Conservation (phyloP, 2,888 invertebrate genomes). For the Shargacucullia verbasci region DNA sequence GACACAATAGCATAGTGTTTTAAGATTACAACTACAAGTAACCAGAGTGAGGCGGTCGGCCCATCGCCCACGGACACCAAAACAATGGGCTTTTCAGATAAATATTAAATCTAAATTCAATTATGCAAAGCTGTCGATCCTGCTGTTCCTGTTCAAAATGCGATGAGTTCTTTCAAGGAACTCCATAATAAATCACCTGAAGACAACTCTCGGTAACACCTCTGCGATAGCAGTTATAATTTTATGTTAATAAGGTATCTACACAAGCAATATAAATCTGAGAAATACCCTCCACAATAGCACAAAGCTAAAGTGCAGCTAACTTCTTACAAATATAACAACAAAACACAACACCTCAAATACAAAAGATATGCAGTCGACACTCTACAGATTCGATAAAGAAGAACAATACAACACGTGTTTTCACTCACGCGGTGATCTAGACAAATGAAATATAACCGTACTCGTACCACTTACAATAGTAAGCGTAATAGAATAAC, state of each 20-base stretch:
- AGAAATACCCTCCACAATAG: too few relatives aligned
- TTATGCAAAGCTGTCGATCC: slow-evolving; percentile 3
- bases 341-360: slow-evolving; percentile 1
- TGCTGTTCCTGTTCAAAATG: not conserved
- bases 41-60: not conserved
- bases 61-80: slow-evolving; percentile 11
- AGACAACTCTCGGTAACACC: too few relatives aligned
- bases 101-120: slow-evolving; percentile 6
- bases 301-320: too few relatives aligned
- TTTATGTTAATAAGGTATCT: too few relatives aligned
- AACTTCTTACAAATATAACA: too few relatives aligned
- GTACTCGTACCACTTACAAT: slow-evolving; percentile 18
- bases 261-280: too few relatives aligned
- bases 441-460: slow-evolving; percentile 36
- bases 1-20: not conserved
- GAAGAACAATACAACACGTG: slow-evolving; percentile 32
- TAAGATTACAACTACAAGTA: slow-evolving; percentile 3
- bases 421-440: slow-evolving; percentile 30
- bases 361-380: slow-evolving; percentile 13
- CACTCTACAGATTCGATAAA: slow-evolving; percentile 5
- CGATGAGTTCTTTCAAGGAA: too few relatives aligned
- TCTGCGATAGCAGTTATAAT: too few relatives aligned
- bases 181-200: too few relatives aligned
- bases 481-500: slow-evolving; percentile 22
- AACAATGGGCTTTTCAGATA: slow-evolving; percentile 1